A percentile compares a stretch with the other conserved stretches of the same genome.
Evolutionary conservation across 2,888 invertebrate genomes (phyloP).

Genomic region (Leptinotarsa tumamoca): DNA sequence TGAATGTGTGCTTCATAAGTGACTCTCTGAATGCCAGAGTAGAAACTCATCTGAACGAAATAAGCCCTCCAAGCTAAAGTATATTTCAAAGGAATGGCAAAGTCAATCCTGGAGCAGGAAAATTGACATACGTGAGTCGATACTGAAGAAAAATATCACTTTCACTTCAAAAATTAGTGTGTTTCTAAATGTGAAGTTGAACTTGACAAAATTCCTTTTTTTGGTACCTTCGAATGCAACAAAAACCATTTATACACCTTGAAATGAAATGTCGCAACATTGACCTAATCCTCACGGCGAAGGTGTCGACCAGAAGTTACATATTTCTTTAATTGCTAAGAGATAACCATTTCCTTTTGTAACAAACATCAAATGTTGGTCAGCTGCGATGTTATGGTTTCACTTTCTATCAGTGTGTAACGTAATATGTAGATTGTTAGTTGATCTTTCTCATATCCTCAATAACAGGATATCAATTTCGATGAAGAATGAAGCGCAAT

Average conservation of each 20-base stretch:
- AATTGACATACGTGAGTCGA: too few species aligned
- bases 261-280: constrained; percentile 40
- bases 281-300: constrained; percentile 45
- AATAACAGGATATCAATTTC: not conserved
- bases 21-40: too few species aligned
- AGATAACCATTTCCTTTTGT: constrained; percentile 10
- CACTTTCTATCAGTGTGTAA: constrained; percentile 34
- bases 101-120: too few species aligned
- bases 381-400: constrained; percentile 26
- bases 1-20: too few species aligned
- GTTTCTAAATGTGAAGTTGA: not conserved
- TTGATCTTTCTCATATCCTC: constrained; percentile 12
- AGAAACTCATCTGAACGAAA: too few species aligned
- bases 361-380: constrained; percentile 25
- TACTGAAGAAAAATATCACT: too few species aligned
- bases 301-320: constrained; percentile 29
- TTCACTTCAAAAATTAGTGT: too few species aligned
- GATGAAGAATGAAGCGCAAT: too few species aligned
- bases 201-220: not conserved
- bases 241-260: constrained; percentile 4
- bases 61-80: too few species aligned
- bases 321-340: constrained; percentile 14
- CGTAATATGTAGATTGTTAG: constrained; percentile 19
- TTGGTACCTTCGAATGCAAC: not conserved
- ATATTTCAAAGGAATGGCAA: too few species aligned